Conservation (phyloP, 2,888 invertebrate species). For the Drosophila mimetica region DNA sequence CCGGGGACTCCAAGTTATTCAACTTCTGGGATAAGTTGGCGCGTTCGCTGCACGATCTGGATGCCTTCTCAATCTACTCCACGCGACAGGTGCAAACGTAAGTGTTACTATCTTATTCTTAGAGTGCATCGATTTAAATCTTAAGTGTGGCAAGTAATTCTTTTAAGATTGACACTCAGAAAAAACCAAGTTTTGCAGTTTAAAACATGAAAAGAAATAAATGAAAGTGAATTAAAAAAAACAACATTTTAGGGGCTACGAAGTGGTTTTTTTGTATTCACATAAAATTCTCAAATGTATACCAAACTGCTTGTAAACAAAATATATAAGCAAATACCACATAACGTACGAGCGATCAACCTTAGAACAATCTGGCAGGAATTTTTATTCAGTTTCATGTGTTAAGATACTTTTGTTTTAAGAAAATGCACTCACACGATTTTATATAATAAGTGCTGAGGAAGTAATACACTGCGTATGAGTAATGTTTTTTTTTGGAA, state of each 20-base stretch:
- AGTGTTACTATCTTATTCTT: constrained; percentile 16
- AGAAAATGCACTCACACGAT: not conserved
- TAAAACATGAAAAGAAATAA: not conserved
- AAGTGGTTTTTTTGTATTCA: not conserved
- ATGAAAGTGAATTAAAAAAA: not conserved
- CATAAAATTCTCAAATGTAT: constrained; percentile 1
- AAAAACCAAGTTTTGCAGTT: not conserved
- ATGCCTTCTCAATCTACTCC: constrained; percentile 44
- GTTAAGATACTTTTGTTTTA: not conserved
- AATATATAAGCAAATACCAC: constrained; percentile 15
- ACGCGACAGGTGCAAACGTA: constrained; percentile 48
- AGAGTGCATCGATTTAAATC: not conserved
- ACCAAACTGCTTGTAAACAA: constrained; percentile 17
- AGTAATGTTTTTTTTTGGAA: not conserved
- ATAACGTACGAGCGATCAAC: constrained; percentile 6
- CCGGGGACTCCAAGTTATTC: constrained; percentile 85
- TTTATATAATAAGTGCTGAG: not conserved
- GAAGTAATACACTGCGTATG: constrained; percentile 1
- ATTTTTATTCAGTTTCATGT: constrained; percentile 14
- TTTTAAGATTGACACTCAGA: not conserved
- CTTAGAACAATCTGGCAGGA: not conserved
- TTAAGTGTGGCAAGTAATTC: not conserved
- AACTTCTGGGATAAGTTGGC: constrained; percentile 90
- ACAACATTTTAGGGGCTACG: constrained; percentile 3
- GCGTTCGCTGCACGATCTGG: constrained; percentile 84